Base-by-base conservation (phyloP, 2,888 invertebrate genomes). In the Leptinotarsa juncta region DNA sequence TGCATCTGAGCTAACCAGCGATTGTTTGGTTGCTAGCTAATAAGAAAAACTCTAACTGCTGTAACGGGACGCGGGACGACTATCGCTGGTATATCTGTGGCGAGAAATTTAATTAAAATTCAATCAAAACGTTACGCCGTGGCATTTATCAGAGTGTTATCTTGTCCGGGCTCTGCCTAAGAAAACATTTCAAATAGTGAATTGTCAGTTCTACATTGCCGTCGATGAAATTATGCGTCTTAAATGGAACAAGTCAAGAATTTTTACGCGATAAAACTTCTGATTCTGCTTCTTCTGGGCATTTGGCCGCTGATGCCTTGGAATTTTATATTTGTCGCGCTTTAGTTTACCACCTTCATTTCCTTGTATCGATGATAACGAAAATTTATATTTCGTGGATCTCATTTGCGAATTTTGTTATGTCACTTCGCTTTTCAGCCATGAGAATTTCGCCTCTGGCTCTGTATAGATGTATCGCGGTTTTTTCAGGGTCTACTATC, bases 61-160 rank as follows among this genome's bases (percentile, higher is more conserved):
- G 79, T 83, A 81, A 77, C 82, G 82, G 82, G 81, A 80, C 80
- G 79, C 78, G 79, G 81, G 81, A 82, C 82, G 84, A 85, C 86
- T 86, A 86, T 85, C 85, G 84, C 79, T 79, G 83, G 85, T 86
- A 85, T 86, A 85, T 87, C 85, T 85, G 83, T 82, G 82, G 82
- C 81, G 84, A 79, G 83, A 84, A 86, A 87, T 88, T 88, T 88
- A 88, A 88, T 88, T 88, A 88, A 88, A 88, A 87, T 88, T 88
- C 88, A 87, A 88, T 88, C 88, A 88, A 86, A 87, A 86, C 83
- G 85, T 85, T 85, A 85, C 85, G 84, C 83, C 82, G 68, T 73
- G 53, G 18, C 57, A 70, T 50, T 70, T 87, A 86, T 86, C 86
- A 85, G 83, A 82, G 88, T 87, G 85, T 87, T 87, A 88, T 88